These are phyloP conservation scores for Grus americana DNA, from an alignment of 2,113 vertebrate species.

Conservation along the genomic window DNA sequence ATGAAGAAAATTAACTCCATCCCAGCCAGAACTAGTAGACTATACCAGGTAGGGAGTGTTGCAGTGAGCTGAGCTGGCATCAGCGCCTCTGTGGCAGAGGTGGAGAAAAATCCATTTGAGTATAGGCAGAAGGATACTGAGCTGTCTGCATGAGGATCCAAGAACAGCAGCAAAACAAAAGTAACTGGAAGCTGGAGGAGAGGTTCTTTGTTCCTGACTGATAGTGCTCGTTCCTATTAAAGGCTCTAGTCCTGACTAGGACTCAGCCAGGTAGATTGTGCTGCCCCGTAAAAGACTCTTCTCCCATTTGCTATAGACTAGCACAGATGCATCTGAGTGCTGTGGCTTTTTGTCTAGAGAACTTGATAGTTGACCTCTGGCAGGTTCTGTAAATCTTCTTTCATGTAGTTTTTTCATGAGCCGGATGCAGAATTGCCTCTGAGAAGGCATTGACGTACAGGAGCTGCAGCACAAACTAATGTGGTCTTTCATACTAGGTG, in stretches of 20 bases:
- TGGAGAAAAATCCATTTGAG: not conserved
- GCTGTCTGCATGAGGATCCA: not conserved
- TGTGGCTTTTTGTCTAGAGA: not conserved
- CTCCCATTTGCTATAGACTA: not conserved
- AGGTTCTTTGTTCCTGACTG: not conserved
- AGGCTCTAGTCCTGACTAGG: not conserved
- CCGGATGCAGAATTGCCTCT: accelerated
- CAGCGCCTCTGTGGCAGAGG: not conserved
- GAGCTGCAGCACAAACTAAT: not conserved
- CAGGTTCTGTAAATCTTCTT: not conserved
- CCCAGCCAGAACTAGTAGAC: not conserved
- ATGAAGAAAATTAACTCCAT: not conserved
- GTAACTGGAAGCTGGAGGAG: not conserved
- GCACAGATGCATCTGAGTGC: not conserved
- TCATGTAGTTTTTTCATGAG: not conserved
- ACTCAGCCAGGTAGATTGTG: not conserved
- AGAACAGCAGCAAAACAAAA: not conserved
- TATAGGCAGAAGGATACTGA: not conserved
- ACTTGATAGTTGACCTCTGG: not conserved
- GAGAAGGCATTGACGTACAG: not conserved
- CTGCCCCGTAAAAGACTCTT: accelerated
- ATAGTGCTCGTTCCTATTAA: not conserved
- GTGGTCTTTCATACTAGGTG: accelerated
- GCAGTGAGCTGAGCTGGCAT: not conserved
- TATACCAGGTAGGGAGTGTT: not conserved